Evolutionary conservation across 2,113 vertebrate species (phyloP).

Genomic region (Dunckerocampus dactyliophorus): DNA sequence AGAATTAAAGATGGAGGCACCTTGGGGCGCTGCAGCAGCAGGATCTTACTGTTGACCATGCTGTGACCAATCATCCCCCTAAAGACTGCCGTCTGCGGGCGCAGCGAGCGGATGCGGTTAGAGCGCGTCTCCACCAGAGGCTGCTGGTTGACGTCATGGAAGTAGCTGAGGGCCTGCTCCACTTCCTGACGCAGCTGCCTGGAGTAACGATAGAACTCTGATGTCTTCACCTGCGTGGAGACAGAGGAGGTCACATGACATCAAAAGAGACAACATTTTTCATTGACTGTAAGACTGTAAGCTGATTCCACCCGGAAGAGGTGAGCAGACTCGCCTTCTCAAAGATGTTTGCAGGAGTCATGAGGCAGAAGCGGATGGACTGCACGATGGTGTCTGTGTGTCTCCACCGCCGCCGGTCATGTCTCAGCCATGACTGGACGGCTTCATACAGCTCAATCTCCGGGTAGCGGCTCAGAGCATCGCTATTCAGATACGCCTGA

Average conservation of each 20-base stretch:
- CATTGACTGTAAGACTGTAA: too few species aligned
- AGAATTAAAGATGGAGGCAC: constrained; percentile 23
- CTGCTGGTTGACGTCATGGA: constrained; percentile 93
- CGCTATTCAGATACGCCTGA: constrained; percentile 88
- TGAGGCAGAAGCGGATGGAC: constrained; percentile 98
- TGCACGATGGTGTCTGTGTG: constrained; percentile 97
- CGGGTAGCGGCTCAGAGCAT: constrained; percentile 92
- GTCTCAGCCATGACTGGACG: constrained; percentile 94
- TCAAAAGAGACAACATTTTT: background rate
- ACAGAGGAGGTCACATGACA: background rate
- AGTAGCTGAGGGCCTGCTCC: constrained; percentile 94
- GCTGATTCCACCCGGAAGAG: background rate
- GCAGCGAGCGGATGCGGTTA: constrained; percentile 92
- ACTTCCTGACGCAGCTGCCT: constrained; percentile 93
- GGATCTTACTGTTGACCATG: constrained; percentile 99
- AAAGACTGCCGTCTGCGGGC: constrained; percentile 95
- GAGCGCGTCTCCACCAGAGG: constrained; percentile 91
- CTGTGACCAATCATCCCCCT: constrained; percentile 99
- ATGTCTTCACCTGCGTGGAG: constrained; percentile 90
- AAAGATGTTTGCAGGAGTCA: constrained; percentile 95
- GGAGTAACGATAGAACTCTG: constrained; percentile 97
- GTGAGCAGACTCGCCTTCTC: constrained; percentile 81
- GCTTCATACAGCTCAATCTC: constrained; percentile 98
- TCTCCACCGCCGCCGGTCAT: constrained; percentile 97
- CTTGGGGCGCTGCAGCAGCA: constrained; percentile 93